phyloP scores from a whole-genome alignment of 1,140 invertebrate genomes.

The Tachypleus tridentatus region DNA sequence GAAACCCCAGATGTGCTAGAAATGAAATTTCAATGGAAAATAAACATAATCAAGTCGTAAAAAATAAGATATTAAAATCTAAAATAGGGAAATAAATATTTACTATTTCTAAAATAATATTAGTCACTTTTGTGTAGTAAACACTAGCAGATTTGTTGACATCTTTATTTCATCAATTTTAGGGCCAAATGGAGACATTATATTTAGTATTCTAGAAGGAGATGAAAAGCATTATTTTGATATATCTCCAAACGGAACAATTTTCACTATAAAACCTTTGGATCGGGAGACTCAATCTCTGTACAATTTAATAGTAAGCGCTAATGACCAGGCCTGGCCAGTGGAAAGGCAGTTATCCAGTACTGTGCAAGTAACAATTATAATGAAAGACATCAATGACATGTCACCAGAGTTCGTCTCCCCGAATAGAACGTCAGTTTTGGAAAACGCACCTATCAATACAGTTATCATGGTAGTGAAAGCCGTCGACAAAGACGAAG shows the following conservation, averaged over 20 bases:
- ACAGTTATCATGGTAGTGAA: slow-evolving; percentile 81
- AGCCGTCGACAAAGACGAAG: slow-evolving; percentile 83
- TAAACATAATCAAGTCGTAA: no score
- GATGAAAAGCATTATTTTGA: slow-evolving; percentile 64
- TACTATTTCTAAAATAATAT: no score
- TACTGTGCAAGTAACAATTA: slow-evolving; percentile 70
- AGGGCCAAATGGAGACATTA: slow-evolving; percentile 65
- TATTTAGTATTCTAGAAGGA: slow-evolving; percentile 61
- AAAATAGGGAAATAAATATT: no score
- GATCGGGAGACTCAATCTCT: slow-evolving; percentile 63
- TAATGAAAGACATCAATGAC: slow-evolving; percentile 87
- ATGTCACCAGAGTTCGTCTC: slow-evolving; percentile 81
- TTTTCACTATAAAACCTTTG: slow-evolving; percentile 54
- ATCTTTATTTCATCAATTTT: slow-evolving; percentile 14
- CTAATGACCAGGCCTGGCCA: slow-evolving; percentile 57
- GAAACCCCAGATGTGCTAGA: no score
- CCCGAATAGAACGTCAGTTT: slow-evolving; percentile 56
- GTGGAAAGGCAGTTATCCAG: slow-evolving; percentile 59
- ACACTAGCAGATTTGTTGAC: no score
- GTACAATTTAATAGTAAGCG: slow-evolving; percentile 69
- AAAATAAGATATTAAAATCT: no score
- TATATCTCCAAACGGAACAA: slow-evolving; percentile 65
- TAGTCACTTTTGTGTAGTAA: no score
- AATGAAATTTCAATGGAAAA: no score
- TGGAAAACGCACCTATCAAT: slow-evolving; percentile 76